phyloP scores from a whole-genome alignment of 2,113 vertebrate species.

The Paracyprichromis sp. region DNA sequence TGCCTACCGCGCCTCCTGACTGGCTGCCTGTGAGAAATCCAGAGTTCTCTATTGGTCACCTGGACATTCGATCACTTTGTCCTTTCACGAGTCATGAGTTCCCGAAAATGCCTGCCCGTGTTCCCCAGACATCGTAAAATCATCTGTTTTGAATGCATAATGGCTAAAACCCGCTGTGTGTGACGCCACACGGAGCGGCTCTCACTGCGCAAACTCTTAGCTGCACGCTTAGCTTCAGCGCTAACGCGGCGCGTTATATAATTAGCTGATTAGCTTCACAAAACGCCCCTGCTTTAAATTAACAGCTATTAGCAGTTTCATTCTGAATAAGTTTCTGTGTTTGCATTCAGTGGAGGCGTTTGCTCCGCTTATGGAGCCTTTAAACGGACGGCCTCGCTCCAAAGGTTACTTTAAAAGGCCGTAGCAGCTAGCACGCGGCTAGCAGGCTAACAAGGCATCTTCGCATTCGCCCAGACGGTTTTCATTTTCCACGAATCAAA shows the following conservation, averaged over 20 bases:
- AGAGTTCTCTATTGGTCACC: background rate
- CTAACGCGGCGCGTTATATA: background rate
- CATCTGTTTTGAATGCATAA: fast-evolving
- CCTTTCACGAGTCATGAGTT: slow-evolving; percentile 56
- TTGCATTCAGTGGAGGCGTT: background rate
- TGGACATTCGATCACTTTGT: slow-evolving; percentile 44
- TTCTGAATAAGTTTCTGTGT: background rate
- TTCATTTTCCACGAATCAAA: background rate
- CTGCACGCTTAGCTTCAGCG: background rate
- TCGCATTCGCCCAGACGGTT: background rate
- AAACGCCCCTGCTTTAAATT: background rate
- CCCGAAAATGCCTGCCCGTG: background rate
- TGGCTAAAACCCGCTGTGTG: background rate
- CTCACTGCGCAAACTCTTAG: background rate
- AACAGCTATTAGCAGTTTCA: background rate
- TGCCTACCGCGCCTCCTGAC: background rate
- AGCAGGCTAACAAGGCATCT: slow-evolving; percentile 17
- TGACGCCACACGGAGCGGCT: fast-evolving
- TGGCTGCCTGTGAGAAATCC: background rate
- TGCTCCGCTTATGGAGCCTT: background rate
- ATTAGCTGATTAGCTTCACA: slow-evolving; percentile 36
- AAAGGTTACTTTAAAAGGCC: background rate
- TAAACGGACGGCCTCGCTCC: background rate
- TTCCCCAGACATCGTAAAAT: background rate
- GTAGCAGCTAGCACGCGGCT: slow-evolving; percentile 23